Evolutionary conservation across 2,797 vertebrate species (phyloP).

Genomic region (Melanotaenia boesemani): DNA sequence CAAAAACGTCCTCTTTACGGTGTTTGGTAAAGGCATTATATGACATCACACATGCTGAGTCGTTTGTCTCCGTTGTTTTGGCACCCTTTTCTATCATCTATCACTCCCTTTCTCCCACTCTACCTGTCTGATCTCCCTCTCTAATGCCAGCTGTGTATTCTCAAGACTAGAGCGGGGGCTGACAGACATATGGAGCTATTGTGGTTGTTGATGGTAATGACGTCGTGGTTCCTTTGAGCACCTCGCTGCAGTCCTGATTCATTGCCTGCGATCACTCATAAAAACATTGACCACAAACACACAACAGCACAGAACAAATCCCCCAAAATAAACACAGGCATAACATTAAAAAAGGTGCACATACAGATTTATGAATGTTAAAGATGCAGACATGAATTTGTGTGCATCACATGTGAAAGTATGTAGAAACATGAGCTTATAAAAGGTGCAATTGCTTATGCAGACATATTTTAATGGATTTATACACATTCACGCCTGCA

Average conservation of each 20-base stretch:
- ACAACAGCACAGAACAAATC: neutral
- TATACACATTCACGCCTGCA: slow-evolving; percentile 30
- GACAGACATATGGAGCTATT: slow-evolving; percentile 68
- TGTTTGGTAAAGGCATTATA: neutral
- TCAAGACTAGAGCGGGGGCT: slow-evolving; percentile 31
- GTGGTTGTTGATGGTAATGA: slow-evolving; percentile 66
- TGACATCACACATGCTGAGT: slow-evolving; percentile 2
- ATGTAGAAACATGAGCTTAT: neutral
- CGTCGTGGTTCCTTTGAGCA: slow-evolving; percentile 46
- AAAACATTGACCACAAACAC: slow-evolving; percentile 29
- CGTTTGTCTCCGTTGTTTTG: slow-evolving; percentile 17
- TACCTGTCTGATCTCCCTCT: slow-evolving; percentile 40
- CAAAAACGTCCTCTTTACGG: neutral
- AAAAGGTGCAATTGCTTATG: slow-evolving; percentile 10
- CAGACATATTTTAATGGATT: slow-evolving; percentile 23
- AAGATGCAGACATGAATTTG: neutral
- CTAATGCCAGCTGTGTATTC: slow-evolving; percentile 44
- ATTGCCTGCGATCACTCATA: slow-evolving; percentile 45
- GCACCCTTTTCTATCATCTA: slow-evolving; percentile 15
- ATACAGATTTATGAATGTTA: neutral
- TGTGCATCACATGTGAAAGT: neutral
- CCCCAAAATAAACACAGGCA: neutral
- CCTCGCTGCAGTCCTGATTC: slow-evolving; percentile 46
- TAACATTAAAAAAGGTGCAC: slow-evolving; percentile 1
- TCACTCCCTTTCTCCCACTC: slow-evolving; percentile 18